These are phyloP conservation scores for Acipenser oxyrinchus DNA, from an alignment of 2,797 vertebrate genomes.

Conservation along the genomic window DNA sequence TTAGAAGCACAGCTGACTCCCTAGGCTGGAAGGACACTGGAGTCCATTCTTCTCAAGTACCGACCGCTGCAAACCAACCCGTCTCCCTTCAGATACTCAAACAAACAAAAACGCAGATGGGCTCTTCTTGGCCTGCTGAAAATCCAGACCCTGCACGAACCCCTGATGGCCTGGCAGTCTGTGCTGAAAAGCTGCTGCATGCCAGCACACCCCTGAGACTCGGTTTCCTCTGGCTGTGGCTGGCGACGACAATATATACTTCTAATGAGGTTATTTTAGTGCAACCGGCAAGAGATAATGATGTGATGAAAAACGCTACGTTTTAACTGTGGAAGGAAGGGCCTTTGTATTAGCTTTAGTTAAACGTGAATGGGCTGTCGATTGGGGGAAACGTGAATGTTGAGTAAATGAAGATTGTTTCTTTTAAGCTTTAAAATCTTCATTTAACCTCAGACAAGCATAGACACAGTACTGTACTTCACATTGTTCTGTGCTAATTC, in stretches of 20 bases:
- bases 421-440: not conserved
- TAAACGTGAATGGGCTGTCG: not conserved
- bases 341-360: not conserved
- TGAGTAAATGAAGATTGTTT: not conserved
- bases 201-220: constrained; percentile 10
- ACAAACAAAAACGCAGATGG: constrained; percentile 12
- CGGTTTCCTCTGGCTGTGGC: not conserved
- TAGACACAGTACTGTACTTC: not conserved
- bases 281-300: constrained; percentile 3
- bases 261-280: constrained; percentile 16
- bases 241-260: constrained; percentile 4
- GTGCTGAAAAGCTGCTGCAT: constrained; percentile 17
- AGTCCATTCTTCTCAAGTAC: not conserved
- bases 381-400: not conserved
- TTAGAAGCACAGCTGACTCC: constrained; percentile 4
- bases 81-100: constrained; percentile 8
- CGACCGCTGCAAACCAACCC: not conserved
- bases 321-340: not conserved
- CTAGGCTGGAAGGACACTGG: constrained; percentile 10
- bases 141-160: constrained; percentile 10
- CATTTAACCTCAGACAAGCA: not conserved
- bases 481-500: not conserved
- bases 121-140: constrained; percentile 18
- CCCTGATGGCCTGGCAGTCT: constrained; percentile 4
- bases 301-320: constrained; percentile 4